Base-by-base conservation (phyloP, 2,797 vertebrate species). In the Basileuterus tristriatus region DNA sequence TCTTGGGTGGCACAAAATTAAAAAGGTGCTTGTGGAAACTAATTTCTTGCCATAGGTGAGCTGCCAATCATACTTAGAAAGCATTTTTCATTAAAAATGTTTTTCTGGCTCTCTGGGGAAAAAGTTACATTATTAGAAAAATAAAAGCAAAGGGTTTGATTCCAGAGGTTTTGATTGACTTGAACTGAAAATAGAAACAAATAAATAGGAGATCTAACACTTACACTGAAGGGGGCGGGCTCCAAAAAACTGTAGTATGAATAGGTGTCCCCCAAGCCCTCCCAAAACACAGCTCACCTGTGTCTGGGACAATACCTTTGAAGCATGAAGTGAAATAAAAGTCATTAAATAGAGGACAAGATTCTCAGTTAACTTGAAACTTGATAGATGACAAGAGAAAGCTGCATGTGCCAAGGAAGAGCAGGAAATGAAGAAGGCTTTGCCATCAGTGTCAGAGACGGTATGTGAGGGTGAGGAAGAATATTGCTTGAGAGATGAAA, bases 11-110 rank as follows among this genome's bases (percentile, higher is more conserved):
- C 87, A 86, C 29, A 68, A 70, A 74, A 87, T 70, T 64, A 0
- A 64, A 60, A 75, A 83, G 72, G 78, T 58, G 55, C 90, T 71
- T 68, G 65, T 75, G 62, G 60, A 90, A 96, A 83, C 36, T n/a
- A 36, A 91, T 90, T 95, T 89, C n/a, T 94, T 93, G 62, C 78
- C 60, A 94, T 62, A 90, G 78, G 75, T 96, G 84, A 89, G 62
- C 81, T 96, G 92, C 49, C 94, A 95, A 78, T 93, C 91, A 94
- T 89, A 58, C 50, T 90, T 92, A 26, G 52, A 88, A 91, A 72
- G 6, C 8, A 41, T 69, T 89, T 94, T 89, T 93, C 72, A 84
- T 92, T 72, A 69, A 70, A 95, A 90, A 79, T 50, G 21, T 34
- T 88, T 46, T 79, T 59, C 47, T 69, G 39, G 2, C 52, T 86